These are phyloP conservation scores for Maccullochella peelii DNA, from an alignment of 2,113 vertebrate genomes.

Conservation along the genomic window DNA sequence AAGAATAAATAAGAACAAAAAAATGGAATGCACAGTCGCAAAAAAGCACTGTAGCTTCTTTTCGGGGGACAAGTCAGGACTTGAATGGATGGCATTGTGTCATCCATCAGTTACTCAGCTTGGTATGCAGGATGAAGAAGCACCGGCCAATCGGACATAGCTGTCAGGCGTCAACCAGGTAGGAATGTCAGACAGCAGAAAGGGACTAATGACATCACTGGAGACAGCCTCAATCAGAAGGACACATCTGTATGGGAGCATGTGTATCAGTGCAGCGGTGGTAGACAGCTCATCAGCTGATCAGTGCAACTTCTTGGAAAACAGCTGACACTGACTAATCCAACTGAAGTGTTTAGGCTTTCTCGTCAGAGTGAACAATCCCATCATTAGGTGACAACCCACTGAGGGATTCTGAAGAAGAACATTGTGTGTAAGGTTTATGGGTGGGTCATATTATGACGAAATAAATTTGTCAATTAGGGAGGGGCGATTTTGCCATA, in stretches of 20 bases:
- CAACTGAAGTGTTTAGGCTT: background rate
- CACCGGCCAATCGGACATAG: slow-evolving; percentile 22
- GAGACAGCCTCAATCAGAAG: slow-evolving; percentile 6
- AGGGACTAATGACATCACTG: background rate
- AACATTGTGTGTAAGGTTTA: background rate
- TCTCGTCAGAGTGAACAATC: slow-evolving; percentile 28
- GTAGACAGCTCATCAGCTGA: background rate
- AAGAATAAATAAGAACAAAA: background rate
- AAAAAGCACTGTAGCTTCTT: slow-evolving; percentile 1
- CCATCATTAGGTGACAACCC: background rate
- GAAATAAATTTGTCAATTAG: too few species aligned
- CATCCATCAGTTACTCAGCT: slow-evolving; percentile 35
- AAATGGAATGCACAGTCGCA: background rate
- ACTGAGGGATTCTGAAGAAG: too few species aligned
- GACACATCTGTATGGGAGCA: background rate
- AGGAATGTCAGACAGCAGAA: slow-evolving; percentile 20
- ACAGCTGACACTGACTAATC: slow-evolving; percentile 10
- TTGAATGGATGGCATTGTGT: slow-evolving; percentile 34
- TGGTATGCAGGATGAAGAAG: slow-evolving; percentile 2
- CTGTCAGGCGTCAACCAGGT: background rate
- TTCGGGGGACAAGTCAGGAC: background rate
- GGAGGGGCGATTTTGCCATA: background rate
- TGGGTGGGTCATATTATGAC: background rate
- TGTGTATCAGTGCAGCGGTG: background rate
- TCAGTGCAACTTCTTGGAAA: background rate